Base-by-base conservation (phyloP, 2,888 invertebrate genomes). In the Neoaliturus tenellus region DNA sequence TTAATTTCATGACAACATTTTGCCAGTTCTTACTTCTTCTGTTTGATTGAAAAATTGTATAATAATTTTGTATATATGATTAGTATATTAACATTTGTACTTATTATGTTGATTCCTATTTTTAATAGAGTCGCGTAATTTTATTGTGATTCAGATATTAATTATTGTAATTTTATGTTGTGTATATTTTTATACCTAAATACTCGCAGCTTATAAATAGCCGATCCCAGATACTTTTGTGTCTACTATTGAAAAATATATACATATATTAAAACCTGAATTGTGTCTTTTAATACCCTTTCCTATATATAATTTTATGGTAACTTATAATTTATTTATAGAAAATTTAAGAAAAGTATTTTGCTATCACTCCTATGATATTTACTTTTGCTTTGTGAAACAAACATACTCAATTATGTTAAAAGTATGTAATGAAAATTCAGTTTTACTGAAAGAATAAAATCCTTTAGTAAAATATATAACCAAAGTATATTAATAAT, bases 131-230 rank as follows among this genome's bases (percentile, higher is more conserved):
- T 78, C 78, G 48, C 78, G 48, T 55, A 55, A 55, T 51, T 48
- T 51, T 51, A 51, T 55, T 78, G 78, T 78, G 78, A 78, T 78
- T 78, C 78, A 78, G 55, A 78, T 78, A 78, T 78, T 78, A 78
- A 78, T 78, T 78, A 33, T 55, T 73, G 81, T 83, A 80, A 83
- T 80, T 80, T 80, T 78, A 78, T 83, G 83, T 83, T 83, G 83
- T 83, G 81, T 71, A 83, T 83, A 83, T 83, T 83, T 83, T 83
- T 83, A 83, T 83, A 83, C 83, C 83, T 83, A 83, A 83, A 81
- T 83, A 83, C 83, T 83, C 83, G 83, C 83, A 73, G 83, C 83
- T 83, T 83, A 81, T 83, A 83, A 48, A 83, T 83, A 83, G 83
- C 83, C 83, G 80, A 81, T 80, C 83, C 83, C 81, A 73, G 81